These are phyloP conservation scores for Drosophila helvetica DNA, from an alignment of 2,888 invertebrate genomes.

Conservation along the genomic window DNA sequence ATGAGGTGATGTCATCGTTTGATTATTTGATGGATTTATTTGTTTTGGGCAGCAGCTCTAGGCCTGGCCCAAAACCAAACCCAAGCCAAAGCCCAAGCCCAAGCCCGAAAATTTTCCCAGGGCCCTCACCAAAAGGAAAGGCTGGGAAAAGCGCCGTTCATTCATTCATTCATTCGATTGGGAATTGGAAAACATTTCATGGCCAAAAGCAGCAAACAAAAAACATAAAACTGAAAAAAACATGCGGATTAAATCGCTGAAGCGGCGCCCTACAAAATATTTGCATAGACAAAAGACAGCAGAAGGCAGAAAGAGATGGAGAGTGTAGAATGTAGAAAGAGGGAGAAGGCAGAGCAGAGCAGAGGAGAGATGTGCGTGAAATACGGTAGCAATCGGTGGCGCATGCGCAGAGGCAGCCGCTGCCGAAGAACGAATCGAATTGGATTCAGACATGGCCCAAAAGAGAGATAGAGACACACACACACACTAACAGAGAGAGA, in stretches of 20 bases:
- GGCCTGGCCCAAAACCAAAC: constrained; percentile 2
- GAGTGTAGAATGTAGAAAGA: constrained; percentile 18
- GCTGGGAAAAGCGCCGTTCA: constrained; percentile 18
- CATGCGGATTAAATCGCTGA: constrained; percentile 35
- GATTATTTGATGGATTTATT: constrained; percentile 18
- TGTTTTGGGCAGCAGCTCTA: neutral
- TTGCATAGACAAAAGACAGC: constrained; percentile 34
- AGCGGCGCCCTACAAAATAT: constrained; percentile 45
- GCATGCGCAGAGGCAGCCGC: constrained; percentile 64
- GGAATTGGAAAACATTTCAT: constrained; percentile 30
- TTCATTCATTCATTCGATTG: constrained; percentile 17
- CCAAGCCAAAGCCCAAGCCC: neutral
- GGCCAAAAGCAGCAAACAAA: constrained; percentile 18
- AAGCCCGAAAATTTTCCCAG: constrained; percentile 29
- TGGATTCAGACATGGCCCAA: constrained; percentile 27
- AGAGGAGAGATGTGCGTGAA: constrained; percentile 28
- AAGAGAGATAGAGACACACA: constrained; percentile 32
- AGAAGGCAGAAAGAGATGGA: constrained; percentile 13
- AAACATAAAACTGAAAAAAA: neutral
- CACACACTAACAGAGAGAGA: neutral
- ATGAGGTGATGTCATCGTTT: constrained; percentile 43
- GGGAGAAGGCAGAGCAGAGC: constrained; percentile 19
- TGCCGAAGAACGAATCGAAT: constrained; percentile 44
- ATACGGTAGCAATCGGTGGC: constrained; percentile 56
- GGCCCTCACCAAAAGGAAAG: constrained; percentile 4